Conservation (phyloP, 2,797 vertebrate species). For the Craterocephalus amniculus region DNA sequence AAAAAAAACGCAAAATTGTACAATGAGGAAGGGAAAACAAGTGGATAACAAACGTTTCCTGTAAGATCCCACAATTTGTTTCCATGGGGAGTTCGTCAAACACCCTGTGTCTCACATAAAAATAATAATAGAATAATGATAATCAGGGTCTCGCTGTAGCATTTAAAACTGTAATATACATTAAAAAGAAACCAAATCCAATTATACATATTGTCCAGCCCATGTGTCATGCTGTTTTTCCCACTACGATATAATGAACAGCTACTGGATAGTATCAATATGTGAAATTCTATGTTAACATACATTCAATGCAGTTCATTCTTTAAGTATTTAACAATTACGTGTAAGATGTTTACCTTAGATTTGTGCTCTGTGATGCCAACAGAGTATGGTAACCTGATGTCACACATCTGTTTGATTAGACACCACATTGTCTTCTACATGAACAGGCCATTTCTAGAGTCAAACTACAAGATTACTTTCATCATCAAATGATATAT, state of each 20-base stretch:
- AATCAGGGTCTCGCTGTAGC: background rate
- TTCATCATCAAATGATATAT: no score
- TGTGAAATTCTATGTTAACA: background rate
- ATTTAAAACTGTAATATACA: background rate
- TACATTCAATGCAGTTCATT: background rate
- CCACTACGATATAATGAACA: background rate
- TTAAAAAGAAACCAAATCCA: no score
- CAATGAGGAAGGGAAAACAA: background rate
- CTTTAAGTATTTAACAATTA: background rate
- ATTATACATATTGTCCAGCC: no score
- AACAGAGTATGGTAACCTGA: no score
- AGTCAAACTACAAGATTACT: no score
- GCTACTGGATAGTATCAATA: background rate
- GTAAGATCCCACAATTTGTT: background rate
- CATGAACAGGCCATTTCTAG: no score
- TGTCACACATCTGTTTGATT: no score
- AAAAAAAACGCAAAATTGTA: background rate
- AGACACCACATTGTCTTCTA: no score
- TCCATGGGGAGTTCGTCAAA: no score
- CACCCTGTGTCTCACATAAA: conserved; percentile 41
- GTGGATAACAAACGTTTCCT: background rate
- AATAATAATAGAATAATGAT: no score
- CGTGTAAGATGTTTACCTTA: background rate
- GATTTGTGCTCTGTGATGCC: background rate
- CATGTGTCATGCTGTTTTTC: no score